Base-by-base conservation (phyloP, 2,888 invertebrate genomes). In the Magallana nippona region DNA sequence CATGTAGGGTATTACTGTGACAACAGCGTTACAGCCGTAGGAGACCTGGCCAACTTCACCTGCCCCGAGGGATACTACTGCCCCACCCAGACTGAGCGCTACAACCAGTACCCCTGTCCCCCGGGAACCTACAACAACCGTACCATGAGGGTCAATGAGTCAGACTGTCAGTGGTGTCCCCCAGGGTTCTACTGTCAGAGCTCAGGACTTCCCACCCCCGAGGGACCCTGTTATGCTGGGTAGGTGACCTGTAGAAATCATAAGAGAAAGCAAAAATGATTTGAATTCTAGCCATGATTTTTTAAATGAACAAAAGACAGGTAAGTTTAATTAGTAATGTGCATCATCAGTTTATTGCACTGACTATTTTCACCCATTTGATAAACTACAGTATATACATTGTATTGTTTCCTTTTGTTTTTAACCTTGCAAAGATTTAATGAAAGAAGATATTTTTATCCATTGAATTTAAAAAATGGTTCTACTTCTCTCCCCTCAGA, bases 111-210 rank as follows among this genome's bases (percentile, higher is more conserved):
- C 84, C 91, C 92, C 0, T 94, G 94, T 87, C 91, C 92, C 2
- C 82, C 91, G 0, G 92, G 92, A 17, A 93, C 93, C 10, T 94
- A 91, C 88, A 93, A 93, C 89, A 92, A 93, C 88, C 83, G 82
- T 32, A 93, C 92, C 0, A 88, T 89, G 77, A 82, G 90, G 57
- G 85, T 85, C 10, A 81, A 85, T n/a, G 86, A 19, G 2, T 63
- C 88, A 0, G 89, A 92, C 55, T 94, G 94, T 85, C 92, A 93
- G 88, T 83, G 89, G 22, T 93, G 94, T 89, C 81, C 89, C 2
- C 93, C 93, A 3, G 92, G 92, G 10, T 93, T 87, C 85, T 93
- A 92, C 85, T 94, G 94, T 86, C 91, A 92, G 88, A 91, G 89
- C 82, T 80, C 86, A 19, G 94, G 94, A 0, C 90, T 93, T 71